These are phyloP conservation scores for Catharus bicknelli DNA, from an alignment of 2,113 vertebrate species.

Conservation along the genomic window DNA sequence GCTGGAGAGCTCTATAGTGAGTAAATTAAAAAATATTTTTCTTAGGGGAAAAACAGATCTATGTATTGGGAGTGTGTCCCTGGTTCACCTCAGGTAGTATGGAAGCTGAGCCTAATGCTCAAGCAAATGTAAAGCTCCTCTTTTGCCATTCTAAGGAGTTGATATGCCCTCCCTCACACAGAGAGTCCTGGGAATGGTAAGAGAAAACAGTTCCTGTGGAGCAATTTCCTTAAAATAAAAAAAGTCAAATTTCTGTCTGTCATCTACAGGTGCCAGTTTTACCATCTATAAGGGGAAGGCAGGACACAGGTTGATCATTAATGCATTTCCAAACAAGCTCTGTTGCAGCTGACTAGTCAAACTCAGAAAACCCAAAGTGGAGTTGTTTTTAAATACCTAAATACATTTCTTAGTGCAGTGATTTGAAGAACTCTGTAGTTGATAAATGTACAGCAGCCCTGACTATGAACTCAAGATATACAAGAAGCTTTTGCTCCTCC, in stretches of 20 bases:
- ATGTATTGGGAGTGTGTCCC: not conserved
- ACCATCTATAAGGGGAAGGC: not conserved
- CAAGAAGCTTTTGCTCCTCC: not conserved
- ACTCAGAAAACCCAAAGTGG: not conserved
- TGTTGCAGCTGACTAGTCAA: not conserved
- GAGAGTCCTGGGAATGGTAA: not conserved
- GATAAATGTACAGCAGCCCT: not conserved
- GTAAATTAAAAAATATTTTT: not conserved
- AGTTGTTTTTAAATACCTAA: not conserved
- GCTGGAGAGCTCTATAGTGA: not conserved
- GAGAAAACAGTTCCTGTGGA: not conserved
- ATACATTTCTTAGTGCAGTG: accelerated
- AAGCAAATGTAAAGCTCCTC: not conserved
- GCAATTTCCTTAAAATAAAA: not conserved
- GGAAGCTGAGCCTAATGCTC: not conserved
- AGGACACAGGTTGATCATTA: not conserved
- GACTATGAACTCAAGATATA: not conserved
- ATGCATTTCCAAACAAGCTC: not conserved
- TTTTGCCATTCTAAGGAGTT: not conserved
- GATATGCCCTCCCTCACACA: not conserved
- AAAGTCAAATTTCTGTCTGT: not conserved
- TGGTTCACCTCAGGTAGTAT: not conserved
- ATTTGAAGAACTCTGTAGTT: not conserved
- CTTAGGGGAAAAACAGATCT: not conserved
- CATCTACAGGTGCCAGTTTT: not conserved